phyloP scores from a whole-genome alignment of 1,140 invertebrate species.

The Pemphigus obesinymphae region DNA sequence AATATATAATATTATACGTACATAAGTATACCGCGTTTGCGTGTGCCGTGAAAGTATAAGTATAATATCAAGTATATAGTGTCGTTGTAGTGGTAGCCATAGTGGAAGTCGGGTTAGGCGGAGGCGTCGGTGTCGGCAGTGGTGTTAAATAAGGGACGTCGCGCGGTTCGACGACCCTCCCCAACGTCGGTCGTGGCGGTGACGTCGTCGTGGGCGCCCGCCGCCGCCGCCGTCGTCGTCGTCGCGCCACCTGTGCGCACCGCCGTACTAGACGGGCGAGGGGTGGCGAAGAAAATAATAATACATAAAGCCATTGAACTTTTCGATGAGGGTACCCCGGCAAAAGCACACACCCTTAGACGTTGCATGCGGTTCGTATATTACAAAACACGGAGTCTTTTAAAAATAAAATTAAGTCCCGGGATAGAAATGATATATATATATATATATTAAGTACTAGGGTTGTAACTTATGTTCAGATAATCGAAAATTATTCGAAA shows the following conservation, averaged over 20 bases:
- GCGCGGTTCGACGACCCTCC: constrained; percentile 22
- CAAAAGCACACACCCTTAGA: background rate
- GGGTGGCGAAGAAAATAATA: background rate
- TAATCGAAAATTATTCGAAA: too few species aligned
- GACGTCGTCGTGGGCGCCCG: background rate
- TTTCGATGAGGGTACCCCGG: background rate
- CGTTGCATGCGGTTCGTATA: too few species aligned
- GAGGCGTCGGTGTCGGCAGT: background rate
- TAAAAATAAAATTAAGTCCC: too few species aligned
- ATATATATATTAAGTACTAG: too few species aligned
- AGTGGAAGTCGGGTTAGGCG: background rate
- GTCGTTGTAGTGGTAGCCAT: background rate
- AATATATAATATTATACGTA: background rate
- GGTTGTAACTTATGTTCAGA: too few species aligned
- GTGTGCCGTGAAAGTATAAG: background rate
- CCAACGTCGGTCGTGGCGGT: background rate
- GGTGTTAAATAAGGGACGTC: constrained; percentile 3
- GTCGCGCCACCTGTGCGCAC: constrained; percentile 7
- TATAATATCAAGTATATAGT: background rate
- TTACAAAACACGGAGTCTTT: too few species aligned
- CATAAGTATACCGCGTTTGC: too few species aligned
- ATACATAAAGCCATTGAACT: constrained; percentile 30
- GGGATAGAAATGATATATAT: too few species aligned
- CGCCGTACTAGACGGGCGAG: background rate
- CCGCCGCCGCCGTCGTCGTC: background rate